phyloP scores from a whole-genome alignment of 2,113 vertebrate genomes.

The Platysteira castanea region DNA sequence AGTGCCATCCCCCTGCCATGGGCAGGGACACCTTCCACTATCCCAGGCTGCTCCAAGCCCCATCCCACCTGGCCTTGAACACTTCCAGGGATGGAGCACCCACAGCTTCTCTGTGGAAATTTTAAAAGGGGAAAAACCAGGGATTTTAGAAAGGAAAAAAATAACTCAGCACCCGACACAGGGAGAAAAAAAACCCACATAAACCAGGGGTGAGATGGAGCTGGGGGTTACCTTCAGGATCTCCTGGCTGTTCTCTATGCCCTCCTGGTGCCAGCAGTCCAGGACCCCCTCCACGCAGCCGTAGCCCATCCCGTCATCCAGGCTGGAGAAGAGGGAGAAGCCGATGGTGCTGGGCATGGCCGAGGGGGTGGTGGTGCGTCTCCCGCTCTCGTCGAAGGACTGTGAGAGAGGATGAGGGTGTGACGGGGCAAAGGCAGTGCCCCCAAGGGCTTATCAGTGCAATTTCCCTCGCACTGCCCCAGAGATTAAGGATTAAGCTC shows the following conservation, averaged over 20 bases:
- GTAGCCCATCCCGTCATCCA: slow-evolving; percentile 90
- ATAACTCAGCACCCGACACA: not conserved
- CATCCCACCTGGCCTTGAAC: fast-evolving
- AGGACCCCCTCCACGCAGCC: slow-evolving; percentile 81
- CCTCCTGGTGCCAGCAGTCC: slow-evolving; percentile 90
- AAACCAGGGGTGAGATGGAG: not conserved
- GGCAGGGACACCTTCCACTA: not conserved
- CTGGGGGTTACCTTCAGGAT: slow-evolving; percentile 84
- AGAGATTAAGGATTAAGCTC: not conserved
- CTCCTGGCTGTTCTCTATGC: slow-evolving; percentile 88
- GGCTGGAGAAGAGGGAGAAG: slow-evolving; percentile 85
- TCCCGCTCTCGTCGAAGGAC: slow-evolving; percentile 91
- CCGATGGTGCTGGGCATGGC: slow-evolving; percentile 79
- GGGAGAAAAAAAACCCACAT: fast-evolving
- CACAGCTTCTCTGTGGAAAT: not conserved
- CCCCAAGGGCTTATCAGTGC: not conserved
- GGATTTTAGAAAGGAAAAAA: not conserved
- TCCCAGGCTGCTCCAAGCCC: not conserved
- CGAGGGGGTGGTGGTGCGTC: slow-evolving; percentile 76
- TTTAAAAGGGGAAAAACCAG: not conserved
- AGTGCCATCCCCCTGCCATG: not conserved
- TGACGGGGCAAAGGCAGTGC: not conserved
- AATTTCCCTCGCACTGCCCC: not conserved
- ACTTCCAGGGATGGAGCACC: not conserved
- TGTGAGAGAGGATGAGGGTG: slow-evolving; percentile 25